Evolutionary conservation across 2,888 invertebrate species (phyloP), one percentile per base, ranked within the genome.

Genomic region (Orthonychiurus folsomi): DNA sequence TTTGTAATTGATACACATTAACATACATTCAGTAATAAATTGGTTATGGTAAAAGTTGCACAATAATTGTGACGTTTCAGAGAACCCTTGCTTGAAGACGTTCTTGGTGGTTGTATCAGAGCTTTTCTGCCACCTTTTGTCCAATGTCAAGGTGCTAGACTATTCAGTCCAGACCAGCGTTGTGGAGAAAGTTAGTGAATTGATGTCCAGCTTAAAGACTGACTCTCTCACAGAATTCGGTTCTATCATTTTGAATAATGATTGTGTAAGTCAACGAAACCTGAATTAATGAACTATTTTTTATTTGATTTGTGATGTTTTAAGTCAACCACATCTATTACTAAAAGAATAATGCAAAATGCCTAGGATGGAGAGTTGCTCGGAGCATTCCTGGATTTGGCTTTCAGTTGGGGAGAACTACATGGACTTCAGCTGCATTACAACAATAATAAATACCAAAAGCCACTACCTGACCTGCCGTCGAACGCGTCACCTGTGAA

Each of bases 81-180:
- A 37, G n/a, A n/a, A n/a, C n/a, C n/a, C n/a, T n/a, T n/a, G n/a
- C n/a, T n/a, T n/a, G n/a, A n/a, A n/a, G n/a, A n/a, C n/a, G n/a
- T n/a, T 53, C 50, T 63, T 63, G 26, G n/a, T 60, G 1, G 50
- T 65, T 5, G 63, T 70, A 5, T 64, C 67, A 5, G 66, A 67
- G 2, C 28, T 65, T 2, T 59, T 66, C 1, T 26, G 56, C 15
- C 60, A 65, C 26, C 71, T 71, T 63, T 47, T 73, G 3, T 21
- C 50, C 2, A 68, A 62, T 60, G 61, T 69, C 1, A 70, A 69
- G 67, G 63, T 73, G 27, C 61, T 60, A 0, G 73, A 73, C 28
- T 62, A 63, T 25, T 55, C 64, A 0, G 63, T 70, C 9, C 65
- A 69, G 21, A 37, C 50, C 3, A 58, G 63, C 24, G 66, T 64